Conservation (phyloP, 2,888 invertebrate genomes). For the Silvanus unidentatus region DNA sequence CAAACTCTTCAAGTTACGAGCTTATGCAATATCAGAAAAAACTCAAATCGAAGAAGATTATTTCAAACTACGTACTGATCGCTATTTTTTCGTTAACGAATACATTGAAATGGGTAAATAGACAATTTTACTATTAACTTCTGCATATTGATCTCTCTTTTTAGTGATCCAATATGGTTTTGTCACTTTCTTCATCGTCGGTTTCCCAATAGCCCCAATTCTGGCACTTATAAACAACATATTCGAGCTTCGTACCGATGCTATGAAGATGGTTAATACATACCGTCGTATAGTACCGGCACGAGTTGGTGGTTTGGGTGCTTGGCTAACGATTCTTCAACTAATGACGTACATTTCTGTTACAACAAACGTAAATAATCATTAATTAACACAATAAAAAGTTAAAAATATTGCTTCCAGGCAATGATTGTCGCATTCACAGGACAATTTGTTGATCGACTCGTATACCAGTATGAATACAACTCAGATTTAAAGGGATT, state of each 20-base stretch:
- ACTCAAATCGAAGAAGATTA: constrained; percentile 37
- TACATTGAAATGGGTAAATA: constrained; percentile 38
- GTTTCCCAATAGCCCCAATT: constrained; percentile 61
- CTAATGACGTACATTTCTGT: constrained; percentile 35
- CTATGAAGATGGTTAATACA: constrained; percentile 27
- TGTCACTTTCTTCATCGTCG: constrained; percentile 59
- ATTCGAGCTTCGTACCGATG: constrained; percentile 50
- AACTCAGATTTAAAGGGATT: constrained; percentile 20
- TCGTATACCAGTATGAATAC: constrained; percentile 19
- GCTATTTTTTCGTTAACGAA: constrained; percentile 36
- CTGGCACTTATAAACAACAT: constrained; percentile 59
- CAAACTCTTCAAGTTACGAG: too few relatives aligned
- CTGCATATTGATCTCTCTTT: constrained; percentile 12
- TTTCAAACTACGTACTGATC: constrained; percentile 29
- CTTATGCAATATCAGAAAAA: too few relatives aligned
- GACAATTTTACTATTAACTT: not conserved
- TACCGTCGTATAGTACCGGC: constrained; percentile 33
- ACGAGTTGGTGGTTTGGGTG: constrained; percentile 27
- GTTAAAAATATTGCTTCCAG: constrained; percentile 22
- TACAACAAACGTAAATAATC: constrained; percentile 36
- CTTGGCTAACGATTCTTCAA: constrained; percentile 37
- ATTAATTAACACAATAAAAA: not conserved
- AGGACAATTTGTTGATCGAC: constrained; percentile 29
- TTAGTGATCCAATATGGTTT: constrained; percentile 62
- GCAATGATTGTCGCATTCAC: constrained; percentile 38